These are phyloP conservation scores for Collichthys lucidus DNA, from an alignment of 2,113 vertebrate species.

Conservation along the genomic window DNA sequence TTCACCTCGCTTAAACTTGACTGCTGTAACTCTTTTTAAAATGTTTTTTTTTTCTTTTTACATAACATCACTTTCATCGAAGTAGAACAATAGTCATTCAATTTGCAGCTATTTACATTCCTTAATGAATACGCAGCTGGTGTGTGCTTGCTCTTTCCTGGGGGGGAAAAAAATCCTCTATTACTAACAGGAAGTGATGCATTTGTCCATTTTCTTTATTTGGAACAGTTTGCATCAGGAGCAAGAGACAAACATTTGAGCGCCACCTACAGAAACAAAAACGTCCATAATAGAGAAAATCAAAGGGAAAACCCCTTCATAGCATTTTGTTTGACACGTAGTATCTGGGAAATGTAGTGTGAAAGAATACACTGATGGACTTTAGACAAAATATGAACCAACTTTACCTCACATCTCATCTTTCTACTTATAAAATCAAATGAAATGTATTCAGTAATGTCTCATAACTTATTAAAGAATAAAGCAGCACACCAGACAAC, in stretches of 20 bases:
- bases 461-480: background rate
- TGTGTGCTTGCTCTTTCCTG: background rate
- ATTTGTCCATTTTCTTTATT: constrained; percentile 22
- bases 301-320: background rate
- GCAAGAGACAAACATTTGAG: background rate
- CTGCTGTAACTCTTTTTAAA: background rate
- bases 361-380: background rate
- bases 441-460: background rate
- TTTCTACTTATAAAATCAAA: background rate
- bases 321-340: constrained; percentile 12
- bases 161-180: background rate
- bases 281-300: background rate
- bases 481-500: background rate
- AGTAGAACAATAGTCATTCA: background rate
- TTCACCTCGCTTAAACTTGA: background rate
- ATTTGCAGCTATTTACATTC: background rate
- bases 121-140: background rate
- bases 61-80: background rate
- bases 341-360: constrained; percentile 25
- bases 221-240: constrained; percentile 26
- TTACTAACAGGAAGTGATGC: constrained; percentile 35
- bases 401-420: background rate
- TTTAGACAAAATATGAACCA: too few relatives aligned
- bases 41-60: background rate
- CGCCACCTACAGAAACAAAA: constrained; percentile 9